These are phyloP conservation scores for Gymnosoma rotundatum DNA, from an alignment of 2,888 invertebrate species.

Conservation along the genomic window DNA sequence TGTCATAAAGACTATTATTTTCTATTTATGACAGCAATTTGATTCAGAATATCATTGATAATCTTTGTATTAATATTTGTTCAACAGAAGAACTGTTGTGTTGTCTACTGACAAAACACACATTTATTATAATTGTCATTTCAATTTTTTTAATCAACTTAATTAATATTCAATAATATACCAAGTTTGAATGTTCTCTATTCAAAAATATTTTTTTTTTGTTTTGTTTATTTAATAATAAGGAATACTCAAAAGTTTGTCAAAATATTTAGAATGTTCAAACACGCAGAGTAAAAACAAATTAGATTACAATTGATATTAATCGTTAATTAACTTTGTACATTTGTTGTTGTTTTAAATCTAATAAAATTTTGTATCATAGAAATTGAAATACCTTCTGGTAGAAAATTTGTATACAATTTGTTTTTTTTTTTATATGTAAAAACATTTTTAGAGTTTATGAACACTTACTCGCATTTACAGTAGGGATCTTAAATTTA, in stretches of 20 bases:
- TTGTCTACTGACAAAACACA: constrained; percentile 51
- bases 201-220: not conserved
- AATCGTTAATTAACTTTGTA: constrained; percentile 19
- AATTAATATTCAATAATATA: constrained; percentile 43
- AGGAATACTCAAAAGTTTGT: constrained; percentile 22
- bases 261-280: no score
- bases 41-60: constrained; percentile 54
- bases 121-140: constrained; percentile 22
- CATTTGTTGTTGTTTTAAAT: not conserved
- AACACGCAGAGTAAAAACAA: no score
- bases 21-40: constrained; percentile 55
- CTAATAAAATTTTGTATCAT: not conserved
- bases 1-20: constrained; percentile 40
- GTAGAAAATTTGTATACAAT: no score
- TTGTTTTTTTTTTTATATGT: no score
- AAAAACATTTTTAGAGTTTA: no score
- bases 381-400: no score
- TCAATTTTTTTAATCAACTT: constrained; percentile 29
- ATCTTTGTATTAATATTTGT: constrained; percentile 15
- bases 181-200: not conserved
- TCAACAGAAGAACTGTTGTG: not conserved
- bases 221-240: no score
- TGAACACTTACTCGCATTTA: no score
- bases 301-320: constrained; percentile 64
- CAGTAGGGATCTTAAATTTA: no score